Evolutionary conservation across 2,888 invertebrate species (phyloP), one percentile per base, ranked within the genome.

Genomic region (Mesorhabditis belari): DNA sequence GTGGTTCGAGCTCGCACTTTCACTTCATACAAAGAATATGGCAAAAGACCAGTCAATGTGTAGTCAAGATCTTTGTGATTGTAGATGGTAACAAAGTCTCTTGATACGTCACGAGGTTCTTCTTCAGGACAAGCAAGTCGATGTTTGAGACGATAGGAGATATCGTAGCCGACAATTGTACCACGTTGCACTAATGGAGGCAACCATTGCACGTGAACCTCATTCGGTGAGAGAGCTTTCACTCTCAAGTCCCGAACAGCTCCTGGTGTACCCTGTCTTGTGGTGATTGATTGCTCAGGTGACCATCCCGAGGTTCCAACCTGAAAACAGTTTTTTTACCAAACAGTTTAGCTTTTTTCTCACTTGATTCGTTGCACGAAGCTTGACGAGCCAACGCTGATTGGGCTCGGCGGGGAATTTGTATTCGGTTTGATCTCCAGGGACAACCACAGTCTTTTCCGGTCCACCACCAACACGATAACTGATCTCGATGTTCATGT

Each of bases 111-210:
- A 21, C 76, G 55, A 21, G 80, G 80, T 55, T 77, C 78, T 57
- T 81, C 81, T 50, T 81, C 77, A 5, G 80, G 79, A 66, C 81
- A 81, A 4, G 81, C 79, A 26, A 81, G 63, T n/a, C 81, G 75
- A 56, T 79, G 77, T 57, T 81, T 80, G 28, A 80, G 64, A 21
- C 59, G 65, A 64, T 80, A 81, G 56, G 74, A 77, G 68, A 81
- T 79, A 64, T 81, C 81, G 65, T 81, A 81, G 58, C 81, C 81
- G 54, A 80, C 79, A 52, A 81, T 78, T 25, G 71, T 71, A 56
- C 81, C 81, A 3, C 75, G 64, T 55, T 76, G 74, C 23, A 73
- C 72, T 5, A 71, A 58, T 19, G 81, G 81, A n/a, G 77, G 73
- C 19, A 69, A 57, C 81, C 81, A 81, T 55, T 67, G 71, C 23